phyloP scores from a whole-genome alignment of 2,888 invertebrate species.

The Epistrophe eligans region DNA sequence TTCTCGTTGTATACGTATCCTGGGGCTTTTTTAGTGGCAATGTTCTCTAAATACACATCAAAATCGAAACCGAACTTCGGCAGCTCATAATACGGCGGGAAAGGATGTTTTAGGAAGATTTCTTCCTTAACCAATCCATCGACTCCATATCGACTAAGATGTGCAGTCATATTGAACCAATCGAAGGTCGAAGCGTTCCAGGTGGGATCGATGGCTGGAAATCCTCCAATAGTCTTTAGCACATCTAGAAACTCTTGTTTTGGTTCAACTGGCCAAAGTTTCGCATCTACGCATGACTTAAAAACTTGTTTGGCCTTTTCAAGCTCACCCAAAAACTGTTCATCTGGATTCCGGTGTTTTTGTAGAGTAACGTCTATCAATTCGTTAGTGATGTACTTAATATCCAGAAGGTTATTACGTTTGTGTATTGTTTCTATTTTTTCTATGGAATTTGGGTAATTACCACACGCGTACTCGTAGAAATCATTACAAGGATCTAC shows the following conservation, averaged over 20 bases:
- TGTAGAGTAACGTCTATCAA: background rate
- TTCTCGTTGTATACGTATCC: constrained; percentile 79
- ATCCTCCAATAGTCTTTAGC: constrained; percentile 81
- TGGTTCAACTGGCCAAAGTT: constrained; percentile 78
- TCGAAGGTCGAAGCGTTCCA: constrained; percentile 79
- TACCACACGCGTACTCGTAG: constrained; percentile 82
- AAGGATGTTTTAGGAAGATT: constrained; percentile 78
- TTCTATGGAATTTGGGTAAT: constrained; percentile 79
- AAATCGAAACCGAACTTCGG: constrained; percentile 81
- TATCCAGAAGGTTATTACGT: background rate
- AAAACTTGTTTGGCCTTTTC: background rate
- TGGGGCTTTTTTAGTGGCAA: constrained; percentile 78
- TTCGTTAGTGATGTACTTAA: background rate
- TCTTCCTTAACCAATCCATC: constrained; percentile 78
- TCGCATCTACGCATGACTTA: constrained; percentile 78
- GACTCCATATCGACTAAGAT: constrained; percentile 80
- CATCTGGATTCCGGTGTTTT: background rate
- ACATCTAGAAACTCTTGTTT: constrained; percentile 79
- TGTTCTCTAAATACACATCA: constrained; percentile 80
- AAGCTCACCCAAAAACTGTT: background rate
- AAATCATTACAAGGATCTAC: constrained; percentile 81
- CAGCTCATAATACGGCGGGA: constrained; percentile 79
- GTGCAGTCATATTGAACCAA: constrained; percentile 82
- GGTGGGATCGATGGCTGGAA: constrained; percentile 80
- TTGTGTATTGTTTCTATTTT: constrained; percentile 70